Evolutionary conservation across 2,797 vertebrate species (phyloP).

Genomic region (Sebastes umbrosus): DNA sequence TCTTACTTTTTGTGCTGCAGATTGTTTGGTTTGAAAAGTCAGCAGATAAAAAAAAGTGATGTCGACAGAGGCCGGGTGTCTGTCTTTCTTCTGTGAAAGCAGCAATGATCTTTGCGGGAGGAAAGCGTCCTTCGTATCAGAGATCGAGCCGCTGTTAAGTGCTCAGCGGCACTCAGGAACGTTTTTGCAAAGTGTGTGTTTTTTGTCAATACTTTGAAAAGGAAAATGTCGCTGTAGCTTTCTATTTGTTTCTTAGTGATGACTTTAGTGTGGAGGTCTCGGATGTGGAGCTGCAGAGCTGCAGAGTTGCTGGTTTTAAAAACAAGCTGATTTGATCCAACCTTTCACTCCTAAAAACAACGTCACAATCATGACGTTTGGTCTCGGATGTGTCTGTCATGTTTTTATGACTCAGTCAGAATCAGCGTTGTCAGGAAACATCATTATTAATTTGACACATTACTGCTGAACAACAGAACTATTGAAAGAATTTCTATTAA

Average conservation of each 20-base stretch:
- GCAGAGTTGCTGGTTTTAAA: not conserved
- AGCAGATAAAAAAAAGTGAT: slow-evolving; percentile 9
- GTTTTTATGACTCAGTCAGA: not conserved
- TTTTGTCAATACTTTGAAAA: slow-evolving; percentile 33
- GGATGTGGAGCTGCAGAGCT: not conserved
- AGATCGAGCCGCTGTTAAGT: slow-evolving; percentile 41
- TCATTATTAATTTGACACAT: slow-evolving; percentile 21
- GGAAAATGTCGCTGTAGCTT: not conserved
- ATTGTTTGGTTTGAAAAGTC: slow-evolving; percentile 1
- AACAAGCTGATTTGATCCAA: not conserved
- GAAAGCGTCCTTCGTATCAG: not conserved
- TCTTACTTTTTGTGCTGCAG: not conserved
- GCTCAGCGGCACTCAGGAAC: slow-evolving; percentile 41
- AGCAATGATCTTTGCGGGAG: not conserved
- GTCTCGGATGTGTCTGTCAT: not conserved
- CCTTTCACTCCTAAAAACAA: not conserved
- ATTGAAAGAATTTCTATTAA: slow-evolving; percentile 34
- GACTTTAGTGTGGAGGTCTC: not conserved
- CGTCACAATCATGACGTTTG: not conserved
- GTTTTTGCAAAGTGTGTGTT: slow-evolving; percentile 21
- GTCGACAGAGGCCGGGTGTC: not conserved
- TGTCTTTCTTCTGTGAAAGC: not conserved
- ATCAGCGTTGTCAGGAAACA: not conserved
- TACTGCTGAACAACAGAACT: slow-evolving; percentile 34
- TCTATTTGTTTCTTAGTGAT: not conserved